Percentiles rank a stretch among this genome's conserved stretches.
phyloP scores from a whole-genome alignment of 2,888 invertebrate species.

The Drosophila picticornis region DNA sequence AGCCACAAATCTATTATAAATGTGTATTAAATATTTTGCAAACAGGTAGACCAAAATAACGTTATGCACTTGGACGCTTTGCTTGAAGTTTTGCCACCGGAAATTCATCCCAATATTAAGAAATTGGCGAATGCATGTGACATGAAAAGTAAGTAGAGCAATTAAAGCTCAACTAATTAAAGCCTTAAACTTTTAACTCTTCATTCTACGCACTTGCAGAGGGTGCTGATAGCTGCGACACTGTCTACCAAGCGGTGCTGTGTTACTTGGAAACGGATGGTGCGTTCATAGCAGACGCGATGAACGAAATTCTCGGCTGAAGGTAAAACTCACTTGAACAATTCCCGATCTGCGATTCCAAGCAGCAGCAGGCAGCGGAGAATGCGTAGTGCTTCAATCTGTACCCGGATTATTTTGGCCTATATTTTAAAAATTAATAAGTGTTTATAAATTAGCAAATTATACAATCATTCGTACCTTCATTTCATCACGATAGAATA shows the following conservation, averaged over 20 bases:
- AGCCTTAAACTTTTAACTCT: too few relatives aligned
- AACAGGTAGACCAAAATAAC: conserved; percentile 79
- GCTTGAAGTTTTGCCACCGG: conserved; percentile 78
- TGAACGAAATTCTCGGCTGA: conserved; percentile 47
- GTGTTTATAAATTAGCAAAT: neutral
- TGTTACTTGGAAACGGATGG: conserved; percentile 82
- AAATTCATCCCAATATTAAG: conserved; percentile 66
- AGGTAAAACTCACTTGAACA: conserved; percentile 79
- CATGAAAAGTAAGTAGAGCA: conserved; percentile 73
- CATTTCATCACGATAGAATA: conserved; percentile 80
- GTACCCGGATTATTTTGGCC: conserved; percentile 85
- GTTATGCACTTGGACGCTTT: conserved; percentile 79
- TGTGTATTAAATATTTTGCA: neutral
- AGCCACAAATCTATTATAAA: neutral
- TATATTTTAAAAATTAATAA: conserved; percentile 47
- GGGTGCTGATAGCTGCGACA: conserved; percentile 83
- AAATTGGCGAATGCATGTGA: conserved; percentile 71
- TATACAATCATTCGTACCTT: conserved; percentile 68
- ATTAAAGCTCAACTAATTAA: neutral
- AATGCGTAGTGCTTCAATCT: conserved; percentile 87
- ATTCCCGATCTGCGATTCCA: conserved; percentile 72
- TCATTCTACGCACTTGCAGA: conserved; percentile 58
- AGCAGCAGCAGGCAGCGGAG: conserved; percentile 80
- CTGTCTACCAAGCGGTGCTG: conserved; percentile 75
- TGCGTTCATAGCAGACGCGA: conserved; percentile 44